Conservation (phyloP, 2,113 vertebrate genomes). For the Ptilonorhynchus violaceus region DNA sequence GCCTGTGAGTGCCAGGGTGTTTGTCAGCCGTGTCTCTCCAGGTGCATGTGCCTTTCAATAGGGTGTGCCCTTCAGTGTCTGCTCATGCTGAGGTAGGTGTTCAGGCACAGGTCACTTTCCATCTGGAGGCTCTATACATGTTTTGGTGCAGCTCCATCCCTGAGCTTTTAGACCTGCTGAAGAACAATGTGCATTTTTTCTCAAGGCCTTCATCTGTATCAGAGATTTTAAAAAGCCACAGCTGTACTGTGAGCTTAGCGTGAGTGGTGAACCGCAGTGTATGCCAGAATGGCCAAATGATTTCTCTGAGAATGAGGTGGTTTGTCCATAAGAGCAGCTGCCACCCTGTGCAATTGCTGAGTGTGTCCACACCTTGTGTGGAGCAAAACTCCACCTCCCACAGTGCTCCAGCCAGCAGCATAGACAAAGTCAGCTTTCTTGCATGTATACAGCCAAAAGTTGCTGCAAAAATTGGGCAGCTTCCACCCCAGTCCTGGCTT, state of each 20-base stretch:
- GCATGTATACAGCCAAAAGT: neutral
- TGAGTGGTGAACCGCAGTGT: rapidly evolving
- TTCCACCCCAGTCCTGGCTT: neutral
- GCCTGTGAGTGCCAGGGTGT: neutral
- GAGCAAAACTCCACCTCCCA: neutral
- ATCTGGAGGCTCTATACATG: neutral
- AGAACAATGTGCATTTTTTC: neutral
- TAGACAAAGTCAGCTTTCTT: neutral
- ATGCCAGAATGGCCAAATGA: too few relatives aligned
- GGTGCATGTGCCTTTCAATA: neutral
- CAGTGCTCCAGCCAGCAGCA: neutral
- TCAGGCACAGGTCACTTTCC: neutral
- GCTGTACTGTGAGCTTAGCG: neutral
- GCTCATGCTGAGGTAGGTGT: neutral
- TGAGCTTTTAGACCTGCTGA: neutral
- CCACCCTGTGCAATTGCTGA: neutral
- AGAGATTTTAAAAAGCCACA: neutral
- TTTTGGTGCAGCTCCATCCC: neutral
- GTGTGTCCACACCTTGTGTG: neutral
- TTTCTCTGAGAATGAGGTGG: neutral
- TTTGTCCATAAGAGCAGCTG: neutral
- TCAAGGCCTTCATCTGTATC: neutral
- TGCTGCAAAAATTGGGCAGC: neutral
- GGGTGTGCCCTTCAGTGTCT: neutral
- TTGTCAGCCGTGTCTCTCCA: neutral